Percentiles rank a stretch among this genome's conserved stretches.
phyloP scores from a whole-genome alignment of 2,888 invertebrate genomes.

The Rhagonycha lutea region DNA sequence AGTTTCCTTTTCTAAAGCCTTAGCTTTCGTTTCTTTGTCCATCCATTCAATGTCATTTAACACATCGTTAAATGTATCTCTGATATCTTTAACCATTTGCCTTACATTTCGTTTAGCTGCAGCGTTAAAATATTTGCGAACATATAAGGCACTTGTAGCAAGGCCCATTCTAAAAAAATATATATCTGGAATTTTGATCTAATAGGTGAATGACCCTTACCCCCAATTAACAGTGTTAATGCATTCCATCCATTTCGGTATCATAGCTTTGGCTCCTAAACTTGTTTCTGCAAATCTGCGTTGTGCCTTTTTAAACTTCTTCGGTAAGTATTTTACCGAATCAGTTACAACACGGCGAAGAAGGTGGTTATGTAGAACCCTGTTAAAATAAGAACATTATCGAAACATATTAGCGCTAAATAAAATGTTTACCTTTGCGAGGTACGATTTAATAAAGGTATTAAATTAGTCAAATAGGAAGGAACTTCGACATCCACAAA shows the following conservation, averaged over 20 bases:
- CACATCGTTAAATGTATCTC: slow-evolving; percentile 79
- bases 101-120: slow-evolving; percentile 80
- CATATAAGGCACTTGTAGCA: slow-evolving; percentile 78
- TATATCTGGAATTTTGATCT: too few relatives aligned
- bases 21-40: slow-evolving; percentile 64
- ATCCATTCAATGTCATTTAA: slow-evolving; percentile 87
- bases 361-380: slow-evolving; percentile 59
- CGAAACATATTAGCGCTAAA: background rate
- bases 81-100: slow-evolving; percentile 86
- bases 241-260: slow-evolving; percentile 17
- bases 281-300: background rate
- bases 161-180: slow-evolving; percentile 63
- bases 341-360: slow-evolving; percentile 57
- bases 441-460: slow-evolving; percentile 60
- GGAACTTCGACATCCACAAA: slow-evolving; percentile 84
- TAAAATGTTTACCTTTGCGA: slow-evolving; percentile 56
- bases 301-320: slow-evolving; percentile 15
- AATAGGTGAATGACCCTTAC: background rate
- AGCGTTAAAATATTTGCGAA: slow-evolving; percentile 79
- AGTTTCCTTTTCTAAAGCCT: slow-evolving; percentile 42
- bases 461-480: slow-evolving; percentile 74
- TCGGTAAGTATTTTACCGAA: slow-evolving; percentile 32
- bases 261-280: background rate
- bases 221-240: background rate
- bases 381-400: background rate